A percentile compares a stretch with the other conserved stretches of the same genome.
Evolutionary conservation across 2,113 vertebrate species (phyloP).

Genomic region (Orthonyx spaldingii): DNA sequence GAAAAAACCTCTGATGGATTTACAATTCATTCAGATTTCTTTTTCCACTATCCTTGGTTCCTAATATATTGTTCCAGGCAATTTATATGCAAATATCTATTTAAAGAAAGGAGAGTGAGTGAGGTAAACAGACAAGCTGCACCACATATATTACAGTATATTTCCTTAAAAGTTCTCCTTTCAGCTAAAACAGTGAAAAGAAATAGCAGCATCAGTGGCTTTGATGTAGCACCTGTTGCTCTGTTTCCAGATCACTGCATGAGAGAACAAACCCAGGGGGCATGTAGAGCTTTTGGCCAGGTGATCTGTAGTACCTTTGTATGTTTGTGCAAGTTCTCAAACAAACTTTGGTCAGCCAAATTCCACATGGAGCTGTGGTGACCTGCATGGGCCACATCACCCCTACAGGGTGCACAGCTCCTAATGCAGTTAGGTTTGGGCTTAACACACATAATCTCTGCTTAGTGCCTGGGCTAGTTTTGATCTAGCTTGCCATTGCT

Average conservation of each 20-base stretch:
- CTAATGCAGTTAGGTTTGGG: neutral
- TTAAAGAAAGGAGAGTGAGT: conserved; percentile 26
- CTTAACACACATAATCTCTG: no score
- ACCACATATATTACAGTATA: neutral
- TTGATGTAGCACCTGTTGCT: neutral
- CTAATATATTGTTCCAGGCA: conserved; percentile 45
- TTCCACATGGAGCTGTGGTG: neutral
- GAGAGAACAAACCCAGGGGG: neutral
- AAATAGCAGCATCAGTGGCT: neutral
- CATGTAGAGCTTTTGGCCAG: neutral
- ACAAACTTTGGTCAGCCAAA: neutral
- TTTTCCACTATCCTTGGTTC: neutral
- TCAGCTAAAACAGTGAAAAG: neutral
- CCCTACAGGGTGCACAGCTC: neutral
- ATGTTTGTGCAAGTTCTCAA: neutral
- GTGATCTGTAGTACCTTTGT: neutral
- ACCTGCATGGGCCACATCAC: accelerated
- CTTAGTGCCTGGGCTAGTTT: neutral
- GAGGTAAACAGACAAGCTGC: conserved; percentile 10
- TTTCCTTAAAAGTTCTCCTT: neutral
- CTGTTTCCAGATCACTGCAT: neutral
- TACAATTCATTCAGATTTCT: conserved; percentile 45
- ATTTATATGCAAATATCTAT: conserved; percentile 70
- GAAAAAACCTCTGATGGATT: neutral
- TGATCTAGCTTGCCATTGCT: neutral